A percentile compares a stretch with the other conserved stretches of the same genome.
Evolutionary conservation across 2,113 vertebrate genomes (phyloP).

Genomic region (Falcunculus frontatus): DNA sequence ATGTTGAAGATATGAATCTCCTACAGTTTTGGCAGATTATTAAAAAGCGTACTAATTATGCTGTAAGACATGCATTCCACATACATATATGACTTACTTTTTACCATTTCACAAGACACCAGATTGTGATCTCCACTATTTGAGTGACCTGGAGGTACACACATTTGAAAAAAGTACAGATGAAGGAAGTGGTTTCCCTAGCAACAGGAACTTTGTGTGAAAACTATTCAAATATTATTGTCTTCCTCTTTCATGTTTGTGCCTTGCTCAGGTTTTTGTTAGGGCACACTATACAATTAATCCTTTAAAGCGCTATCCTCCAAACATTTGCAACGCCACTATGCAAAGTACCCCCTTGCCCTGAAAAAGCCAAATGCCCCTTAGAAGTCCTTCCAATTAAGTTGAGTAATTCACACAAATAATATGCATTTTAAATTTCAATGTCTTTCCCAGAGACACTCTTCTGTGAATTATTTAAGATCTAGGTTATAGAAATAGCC

Average conservation of each 20-base stretch:
- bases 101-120: neutral
- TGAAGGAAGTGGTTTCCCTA: constrained; percentile 33
- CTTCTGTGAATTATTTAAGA: constrained; percentile 6
- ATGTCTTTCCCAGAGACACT: neutral
- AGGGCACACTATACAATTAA: neutral
- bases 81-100: neutral
- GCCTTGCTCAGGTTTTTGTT: neutral
- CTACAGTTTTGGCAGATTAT: neutral
- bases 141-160: neutral
- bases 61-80: neutral
- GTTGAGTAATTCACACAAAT: neutral
- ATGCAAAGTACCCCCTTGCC: neutral
- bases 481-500: neutral
- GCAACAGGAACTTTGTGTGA: constrained; percentile 15
- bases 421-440: neutral
- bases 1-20: neutral
- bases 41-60: neutral
- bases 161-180: neutral
- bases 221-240: neutral
- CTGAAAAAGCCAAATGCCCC: neutral
- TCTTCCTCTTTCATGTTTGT: neutral
- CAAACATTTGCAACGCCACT: neutral
- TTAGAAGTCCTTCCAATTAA: neutral
- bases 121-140: neutral
- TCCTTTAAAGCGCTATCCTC: neutral